Evolutionary conservation across 2,888 invertebrate genomes (phyloP), one percentile per base, ranked within the genome.

Genomic region (Leptopilina myrica): DNA sequence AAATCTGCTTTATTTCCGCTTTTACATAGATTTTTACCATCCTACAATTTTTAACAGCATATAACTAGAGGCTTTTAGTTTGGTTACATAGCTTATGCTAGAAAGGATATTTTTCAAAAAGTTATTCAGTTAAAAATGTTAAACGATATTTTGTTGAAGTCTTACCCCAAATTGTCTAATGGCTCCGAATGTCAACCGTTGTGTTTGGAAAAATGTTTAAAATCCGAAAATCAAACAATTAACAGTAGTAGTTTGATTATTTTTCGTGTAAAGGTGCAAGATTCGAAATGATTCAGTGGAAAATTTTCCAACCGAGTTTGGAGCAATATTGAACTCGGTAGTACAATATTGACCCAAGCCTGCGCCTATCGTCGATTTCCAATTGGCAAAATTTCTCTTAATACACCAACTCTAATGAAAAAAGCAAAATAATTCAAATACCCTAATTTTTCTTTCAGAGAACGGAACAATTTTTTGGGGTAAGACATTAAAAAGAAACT

Each of bases 381-480:
- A 3, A 9, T 49, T 49, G 49, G 49, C 49, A 49, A 49, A 49
- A 49, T 49, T 20, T 49, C 49, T 49, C 2, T 12, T 11, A 11
- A 43, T 7, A 66, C 12, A 43, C 65, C 40, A 66, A 11, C 12
- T 76, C 8, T 7, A 20, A 78, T 73, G 67, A 15, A n/a, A 40
- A 66, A 66, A 9, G 12, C 43, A n/a, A 43, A 1, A 14, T 43
- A 66, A 15, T 14, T 5, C 40, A 43, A 49, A n/a, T 43, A 66
- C 49, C 49, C 20, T 62, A 62, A 69, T 49, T 12, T 69, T 69
- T 66, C 53, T 69, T 69, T 69, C 69, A 69, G 69, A 12, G 26
- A 69, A 69, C 14, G 79, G 79, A 81, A 77, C 15, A 49, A 64
- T 26, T 66, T 26, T 43, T 78, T 69, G 69, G 69, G 69, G 69